Base-by-base conservation (phyloP, 2,113 vertebrate species). In the Bujurquina vittata region DNA sequence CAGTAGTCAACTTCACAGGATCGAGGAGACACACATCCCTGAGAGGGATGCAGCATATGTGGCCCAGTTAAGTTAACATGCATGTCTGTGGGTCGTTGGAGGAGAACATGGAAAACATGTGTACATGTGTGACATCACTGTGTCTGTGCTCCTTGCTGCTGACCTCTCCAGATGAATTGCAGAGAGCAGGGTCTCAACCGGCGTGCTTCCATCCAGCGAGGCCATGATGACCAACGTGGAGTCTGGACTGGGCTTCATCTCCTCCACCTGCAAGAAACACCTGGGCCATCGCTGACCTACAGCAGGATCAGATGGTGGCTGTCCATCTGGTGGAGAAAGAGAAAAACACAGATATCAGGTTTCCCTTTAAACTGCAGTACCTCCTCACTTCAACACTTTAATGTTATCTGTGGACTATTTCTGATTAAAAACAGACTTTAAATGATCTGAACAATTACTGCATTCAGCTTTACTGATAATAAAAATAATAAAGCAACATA, bases 81-180 rank as follows among this genome's bases (percentile, higher is more conserved):
- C 61, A 63, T 23, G 61, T 63, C 35, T 65, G 40, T 40, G n/a
- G 62, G 22, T n/a, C 43, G 22, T 65, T 12, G 35, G 35, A 65
- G 35, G n/a, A 7, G 33, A 40, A 40, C 37, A 10, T 11, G 10
- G 10, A 26, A 67, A 40, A 10, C 12, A 15, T 5, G 43, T 46
- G 4, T 4, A 14, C 15, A 10, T 46, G 14, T 46, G 43, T 46
- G 43, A 14, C 14, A 46, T 46, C 37, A 11, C 2, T 46, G 43
- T 46, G 43, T 6, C 43, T 69, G 43, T 26, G 18, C 43, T 69
- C 9, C 40, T 49, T 5, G 18, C 29, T 69, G 23, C 75, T 84
- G 46, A 94, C 92, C 87, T 93, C 91, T 98, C 97, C 91, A 99
- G 89, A 84, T 98, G 98, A 87, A 99, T 97, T 54, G 89, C 94